Base-by-base conservation (phyloP, 2,113 vertebrate species). In the Bagarius yarrelli region DNA sequence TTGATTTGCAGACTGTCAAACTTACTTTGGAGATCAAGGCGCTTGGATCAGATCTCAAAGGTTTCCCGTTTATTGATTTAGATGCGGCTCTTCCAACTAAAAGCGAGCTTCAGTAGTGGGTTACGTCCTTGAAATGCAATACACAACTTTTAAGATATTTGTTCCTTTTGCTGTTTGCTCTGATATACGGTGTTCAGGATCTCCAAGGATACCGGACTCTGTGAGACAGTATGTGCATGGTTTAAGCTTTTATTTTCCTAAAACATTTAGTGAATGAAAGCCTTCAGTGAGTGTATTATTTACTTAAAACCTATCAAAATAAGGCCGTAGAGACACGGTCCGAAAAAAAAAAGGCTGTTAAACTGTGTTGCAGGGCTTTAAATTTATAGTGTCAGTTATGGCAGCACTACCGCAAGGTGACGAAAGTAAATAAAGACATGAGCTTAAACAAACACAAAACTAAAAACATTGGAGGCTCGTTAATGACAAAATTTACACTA, bases 1-100 rank as follows among this genome's bases (percentile, higher is more conserved):
- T 83, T 90, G 89, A 92, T 90, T 92, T 92, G 90, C 87, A 89
- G 89, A 91, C 91, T 91, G 89, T 91, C 90, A 90, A 91, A 88
- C 88, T 88, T 90, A 89, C 87, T 91, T 92, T 91, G 71, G 82
- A 83, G 84, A 73, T 75, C 53, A 83, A 74, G 78, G 59, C 63
- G 79, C 85, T 63, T 75, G 84, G 84, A 88, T 90, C 83, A 75
- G 75, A 87, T 88, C 86, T 82, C 88, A 59, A 44, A 80, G 83
- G 72, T 79, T 70, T 55, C 84, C 82, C 60, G 60, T 76, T 83
- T 84, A 84, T 69, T 73, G 79, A 78, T 76, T 85, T 88, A 88
- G 82, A 34, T 56, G 85, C 84, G 12, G 81, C 77, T 72, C 79
- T 80, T 88, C 75, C 67, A 85, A 86, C 87, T 81, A 66, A 70